Evolutionary conservation across 2,888 invertebrate genomes (phyloP).

Genomic region (Epirrhoe tristata): DNA sequence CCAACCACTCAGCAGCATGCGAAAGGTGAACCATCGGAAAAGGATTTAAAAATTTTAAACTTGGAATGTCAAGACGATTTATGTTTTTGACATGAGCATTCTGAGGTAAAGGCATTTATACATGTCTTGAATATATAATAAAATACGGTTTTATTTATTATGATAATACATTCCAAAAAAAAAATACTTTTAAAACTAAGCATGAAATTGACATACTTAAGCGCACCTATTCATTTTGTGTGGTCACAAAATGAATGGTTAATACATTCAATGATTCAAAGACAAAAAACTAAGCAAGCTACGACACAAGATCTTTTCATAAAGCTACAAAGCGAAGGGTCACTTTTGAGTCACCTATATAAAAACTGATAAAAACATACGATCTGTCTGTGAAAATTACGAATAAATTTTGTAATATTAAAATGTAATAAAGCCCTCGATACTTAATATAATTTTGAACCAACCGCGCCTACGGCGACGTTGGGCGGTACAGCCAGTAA

Average conservation of each 20-base stretch:
- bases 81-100: constrained; percentile 71
- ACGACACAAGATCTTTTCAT: constrained; percentile 7
- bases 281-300: neutral
- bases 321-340: constrained; percentile 52
- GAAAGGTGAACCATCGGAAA: no score
- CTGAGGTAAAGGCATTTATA: constrained; percentile 49
- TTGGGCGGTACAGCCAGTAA: constrained; percentile 53
- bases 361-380: constrained; percentile 58
- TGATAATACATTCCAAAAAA: no score
- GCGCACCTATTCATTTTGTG: no score
- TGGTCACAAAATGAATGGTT: no score
- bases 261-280: constrained; percentile 41
- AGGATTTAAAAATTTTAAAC: constrained; percentile 79
- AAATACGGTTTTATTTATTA: constrained; percentile 20
- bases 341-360: constrained; percentile 49
- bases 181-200: no score
- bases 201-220: no score
- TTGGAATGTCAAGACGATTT: constrained; percentile 71
- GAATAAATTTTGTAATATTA: constrained; percentile 71
- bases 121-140: constrained; percentile 45
- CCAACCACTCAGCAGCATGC: no score
- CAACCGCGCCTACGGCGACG: constrained; percentile 51
- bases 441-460: constrained; percentile 65
- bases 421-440: constrained; percentile 77
- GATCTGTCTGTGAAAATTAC: constrained; percentile 65